Evolutionary conservation across 2,888 invertebrate species (phyloP).

Genomic region (Leptodirus hochenwartii): DNA sequence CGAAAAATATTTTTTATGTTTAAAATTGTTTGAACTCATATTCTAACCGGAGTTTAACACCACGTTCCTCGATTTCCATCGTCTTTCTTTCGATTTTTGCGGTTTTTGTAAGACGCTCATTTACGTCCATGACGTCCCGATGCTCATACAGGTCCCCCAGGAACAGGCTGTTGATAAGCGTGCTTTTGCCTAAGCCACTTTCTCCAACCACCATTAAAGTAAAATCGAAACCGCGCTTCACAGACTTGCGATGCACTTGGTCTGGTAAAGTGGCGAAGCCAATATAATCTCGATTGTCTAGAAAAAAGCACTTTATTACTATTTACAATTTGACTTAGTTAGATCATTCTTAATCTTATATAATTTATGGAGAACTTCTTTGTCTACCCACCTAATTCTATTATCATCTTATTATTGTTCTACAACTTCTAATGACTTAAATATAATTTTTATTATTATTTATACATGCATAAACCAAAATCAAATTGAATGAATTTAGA

Average conservation of each 20-base stretch:
- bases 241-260: conserved; percentile 91
- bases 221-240: conserved; percentile 91
- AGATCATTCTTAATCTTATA: no score
- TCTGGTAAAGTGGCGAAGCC: conserved; percentile 92
- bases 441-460: no score
- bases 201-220: conserved; percentile 94
- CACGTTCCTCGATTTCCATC: conserved; percentile 89
- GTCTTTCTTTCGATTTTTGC: conserved; percentile 60
- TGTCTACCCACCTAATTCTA: no score
- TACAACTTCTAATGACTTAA: no score
- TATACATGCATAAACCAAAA: no score
- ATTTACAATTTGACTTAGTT: no score
- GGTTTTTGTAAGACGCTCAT: conserved; percentile 43
- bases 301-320: no score
- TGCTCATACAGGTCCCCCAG: conserved; percentile 84
- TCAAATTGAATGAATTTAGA: no score
- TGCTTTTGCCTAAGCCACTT: conserved; percentile 86
- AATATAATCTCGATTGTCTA: conserved; percentile 59
- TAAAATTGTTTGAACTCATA: no score
- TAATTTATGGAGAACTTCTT: no score
- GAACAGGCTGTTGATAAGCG: conserved; percentile 85
- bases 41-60: conserved; percentile 61
- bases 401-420: no score
- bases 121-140: conserved; percentile 52
- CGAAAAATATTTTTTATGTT: neutral